Percentiles rank a stretch among this genome's conserved stretches.
These are phyloP conservation scores for Marcusenius ussheri DNA, from an alignment of 2,113 vertebrate genomes.

Conservation along the genomic window DNA sequence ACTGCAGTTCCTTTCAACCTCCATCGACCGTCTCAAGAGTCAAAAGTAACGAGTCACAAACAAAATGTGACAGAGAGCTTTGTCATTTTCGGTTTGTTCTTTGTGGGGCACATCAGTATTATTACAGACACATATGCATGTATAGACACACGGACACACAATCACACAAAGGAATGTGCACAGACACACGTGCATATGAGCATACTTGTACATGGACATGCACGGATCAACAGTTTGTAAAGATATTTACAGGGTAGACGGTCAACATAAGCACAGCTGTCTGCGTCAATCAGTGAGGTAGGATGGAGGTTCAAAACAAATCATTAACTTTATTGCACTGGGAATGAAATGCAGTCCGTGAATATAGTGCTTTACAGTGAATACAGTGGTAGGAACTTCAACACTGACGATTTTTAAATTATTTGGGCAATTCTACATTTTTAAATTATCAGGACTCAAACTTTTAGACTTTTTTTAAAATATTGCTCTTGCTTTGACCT, in stretches of 20 bases:
- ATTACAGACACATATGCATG: background rate
- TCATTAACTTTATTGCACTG: background rate
- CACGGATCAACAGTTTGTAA: background rate
- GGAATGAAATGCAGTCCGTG: background rate
- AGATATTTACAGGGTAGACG: background rate
- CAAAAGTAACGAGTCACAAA: background rate
- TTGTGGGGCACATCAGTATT: background rate
- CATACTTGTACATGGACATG: background rate
- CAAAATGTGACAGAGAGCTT: background rate
- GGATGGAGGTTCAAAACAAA: background rate
- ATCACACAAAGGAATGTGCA: background rate
- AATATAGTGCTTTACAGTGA: background rate
- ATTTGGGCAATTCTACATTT: background rate
- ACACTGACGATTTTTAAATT: too few relatives aligned
- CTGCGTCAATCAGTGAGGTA: background rate
- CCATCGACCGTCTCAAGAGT: background rate
- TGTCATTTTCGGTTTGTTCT: background rate
- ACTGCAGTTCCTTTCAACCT: background rate
- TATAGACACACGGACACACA: background rate
- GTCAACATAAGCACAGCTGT: background rate
- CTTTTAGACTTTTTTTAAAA: background rate
- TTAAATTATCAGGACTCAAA: background rate
- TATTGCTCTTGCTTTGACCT: slow-evolving; percentile 2
- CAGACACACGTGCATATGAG: background rate
- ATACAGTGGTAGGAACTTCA: background rate